Evolutionary conservation across 2,113 vertebrate species (phyloP).

Genomic region (Dascyllus trimaculatus): DNA sequence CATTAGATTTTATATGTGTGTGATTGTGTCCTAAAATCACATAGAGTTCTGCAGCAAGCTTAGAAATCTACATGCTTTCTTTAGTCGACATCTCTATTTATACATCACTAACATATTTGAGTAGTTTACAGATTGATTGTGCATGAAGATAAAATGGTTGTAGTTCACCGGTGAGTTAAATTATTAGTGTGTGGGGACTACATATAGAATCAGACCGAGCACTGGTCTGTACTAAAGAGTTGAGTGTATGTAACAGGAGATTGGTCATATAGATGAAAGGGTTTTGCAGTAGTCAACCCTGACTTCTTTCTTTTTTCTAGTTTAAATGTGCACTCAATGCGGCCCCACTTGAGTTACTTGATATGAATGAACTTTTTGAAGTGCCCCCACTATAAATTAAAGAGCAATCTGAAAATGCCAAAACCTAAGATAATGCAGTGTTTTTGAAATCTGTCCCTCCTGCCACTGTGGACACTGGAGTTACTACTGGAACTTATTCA

Average conservation of each 20-base stretch:
- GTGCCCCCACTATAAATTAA: constrained; percentile 39
- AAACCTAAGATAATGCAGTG: constrained; percentile 41
- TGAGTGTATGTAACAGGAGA: constrained; percentile 57
- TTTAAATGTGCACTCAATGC: constrained; percentile 24
- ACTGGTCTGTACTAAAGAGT: constrained; percentile 28
- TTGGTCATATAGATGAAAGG: constrained; percentile 64
- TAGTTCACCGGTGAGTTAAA: constrained; percentile 25
- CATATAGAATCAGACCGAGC: constrained; percentile 54
- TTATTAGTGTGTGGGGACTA: constrained; percentile 47
- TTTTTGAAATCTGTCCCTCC: constrained; percentile 39
- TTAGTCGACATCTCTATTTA: constrained; percentile 1
- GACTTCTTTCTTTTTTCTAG: constrained; percentile 27
- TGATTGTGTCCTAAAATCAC: constrained; percentile 20
- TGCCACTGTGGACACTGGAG: constrained; percentile 27
- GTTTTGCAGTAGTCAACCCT: constrained; percentile 48
- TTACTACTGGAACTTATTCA: constrained; percentile 48
- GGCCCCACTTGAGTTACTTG: constrained; percentile 34
- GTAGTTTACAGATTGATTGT: constrained; percentile 16
- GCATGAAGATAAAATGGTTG: not conserved
- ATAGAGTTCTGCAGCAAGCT: not conserved
- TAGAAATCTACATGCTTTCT: constrained; percentile 1
- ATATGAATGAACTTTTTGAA: constrained; percentile 50
- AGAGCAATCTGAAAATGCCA: constrained; percentile 40
- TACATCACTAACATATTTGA: not conserved
- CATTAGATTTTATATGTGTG: constrained; percentile 6